Percentiles rank a stretch among this genome's conserved stretches.
Evolutionary conservation across 2,797 vertebrate species (phyloP).

Genomic region (Gambusia yucatana): DNA sequence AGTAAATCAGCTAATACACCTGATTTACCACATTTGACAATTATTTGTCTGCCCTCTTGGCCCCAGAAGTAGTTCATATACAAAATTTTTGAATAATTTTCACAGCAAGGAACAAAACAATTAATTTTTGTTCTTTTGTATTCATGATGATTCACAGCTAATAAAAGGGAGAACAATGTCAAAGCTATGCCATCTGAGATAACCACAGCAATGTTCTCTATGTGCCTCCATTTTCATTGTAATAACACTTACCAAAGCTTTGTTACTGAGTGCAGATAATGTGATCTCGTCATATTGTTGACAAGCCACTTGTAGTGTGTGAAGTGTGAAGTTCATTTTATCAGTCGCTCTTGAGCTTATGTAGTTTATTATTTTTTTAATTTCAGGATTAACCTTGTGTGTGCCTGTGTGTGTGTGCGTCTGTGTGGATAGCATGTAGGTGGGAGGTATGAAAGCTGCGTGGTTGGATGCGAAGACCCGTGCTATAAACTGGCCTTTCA

Average conservation of each 20-base stretch:
- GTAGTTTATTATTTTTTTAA: slow-evolving; percentile 50
- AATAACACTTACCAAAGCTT: slow-evolving; percentile 56
- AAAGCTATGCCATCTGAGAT: slow-evolving; percentile 49
- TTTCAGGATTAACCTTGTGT: slow-evolving; percentile 31
- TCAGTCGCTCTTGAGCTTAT: slow-evolving; percentile 73
- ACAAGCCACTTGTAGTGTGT: slow-evolving; percentile 59
- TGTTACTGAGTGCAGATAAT: slow-evolving; percentile 66
- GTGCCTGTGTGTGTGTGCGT: slow-evolving; percentile 22
- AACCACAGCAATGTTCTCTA: slow-evolving; percentile 50
- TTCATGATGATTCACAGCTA: slow-evolving; percentile 35
- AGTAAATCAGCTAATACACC: not conserved
- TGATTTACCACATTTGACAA: not conserved
- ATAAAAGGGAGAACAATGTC: slow-evolving; percentile 32
- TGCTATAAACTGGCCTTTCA: slow-evolving; percentile 61
- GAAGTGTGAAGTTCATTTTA: slow-evolving; percentile 68
- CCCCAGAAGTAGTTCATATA: slow-evolving; percentile 34
- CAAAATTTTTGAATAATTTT: slow-evolving; percentile 68
- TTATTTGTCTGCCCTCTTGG: slow-evolving; percentile 2
- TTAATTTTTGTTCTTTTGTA: slow-evolving; percentile 48
- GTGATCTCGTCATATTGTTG: slow-evolving; percentile 49
- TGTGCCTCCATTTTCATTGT: slow-evolving; percentile 41
- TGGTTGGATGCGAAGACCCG: slow-evolving; percentile 51
- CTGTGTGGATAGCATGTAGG: slow-evolving; percentile 49
- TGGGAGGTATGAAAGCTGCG: slow-evolving; percentile 45
- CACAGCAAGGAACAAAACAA: slow-evolving; percentile 45